Evolutionary conservation across 2,113 vertebrate species (phyloP).

Genomic region (Heteronetta atricapilla): DNA sequence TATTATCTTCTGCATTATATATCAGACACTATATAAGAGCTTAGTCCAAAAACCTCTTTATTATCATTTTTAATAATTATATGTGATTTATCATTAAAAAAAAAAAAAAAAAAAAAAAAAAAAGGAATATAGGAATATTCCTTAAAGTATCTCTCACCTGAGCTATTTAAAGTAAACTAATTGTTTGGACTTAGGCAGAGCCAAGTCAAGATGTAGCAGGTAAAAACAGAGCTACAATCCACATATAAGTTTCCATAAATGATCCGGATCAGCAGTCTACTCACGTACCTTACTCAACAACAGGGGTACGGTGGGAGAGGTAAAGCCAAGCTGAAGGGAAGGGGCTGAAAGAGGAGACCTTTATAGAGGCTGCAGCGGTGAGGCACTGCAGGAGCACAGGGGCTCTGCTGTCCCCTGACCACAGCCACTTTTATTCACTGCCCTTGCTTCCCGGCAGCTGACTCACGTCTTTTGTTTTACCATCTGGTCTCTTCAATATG

Average conservation of each 20-base stretch:
- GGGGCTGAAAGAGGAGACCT: neutral
- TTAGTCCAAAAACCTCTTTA: neutral
- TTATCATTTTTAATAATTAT: neutral
- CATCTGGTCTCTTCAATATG: neutral
- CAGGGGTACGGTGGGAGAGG: neutral
- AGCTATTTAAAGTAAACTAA: neutral
- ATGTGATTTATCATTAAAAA: neutral
- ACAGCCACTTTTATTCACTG: neutral
- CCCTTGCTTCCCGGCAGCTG: neutral
- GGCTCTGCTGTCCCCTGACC: neutral
- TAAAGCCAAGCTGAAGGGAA: neutral
- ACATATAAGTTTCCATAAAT: neutral
- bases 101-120: neutral
- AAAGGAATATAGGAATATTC: neutral
- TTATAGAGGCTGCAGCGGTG: neutral
- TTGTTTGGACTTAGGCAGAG: neutral
- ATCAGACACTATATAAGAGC: neutral
- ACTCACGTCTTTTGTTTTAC: rapidly evolving
- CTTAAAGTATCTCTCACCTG: too few relatives aligned
- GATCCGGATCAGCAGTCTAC: too few relatives aligned
- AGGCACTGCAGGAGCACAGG: neutral
- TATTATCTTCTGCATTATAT: neutral
- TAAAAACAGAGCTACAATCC: neutral
- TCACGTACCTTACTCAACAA: neutral
- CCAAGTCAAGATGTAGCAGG: neutral